These are phyloP conservation scores for Willowsia nigromaculata DNA, from an alignment of 2,888 invertebrate genomes.

Conservation along the genomic window DNA sequence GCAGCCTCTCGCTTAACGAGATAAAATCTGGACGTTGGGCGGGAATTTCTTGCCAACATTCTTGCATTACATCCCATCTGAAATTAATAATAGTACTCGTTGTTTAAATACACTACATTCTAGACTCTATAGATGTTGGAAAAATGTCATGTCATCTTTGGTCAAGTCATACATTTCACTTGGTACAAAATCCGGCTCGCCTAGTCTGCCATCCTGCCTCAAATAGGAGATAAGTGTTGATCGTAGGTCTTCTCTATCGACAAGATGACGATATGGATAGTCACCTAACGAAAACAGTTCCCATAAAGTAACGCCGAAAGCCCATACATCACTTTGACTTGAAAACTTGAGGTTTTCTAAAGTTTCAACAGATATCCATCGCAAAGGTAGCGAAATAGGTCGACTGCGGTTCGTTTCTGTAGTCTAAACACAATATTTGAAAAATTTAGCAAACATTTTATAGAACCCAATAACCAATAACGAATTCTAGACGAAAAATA, in stretches of 20 bases:
- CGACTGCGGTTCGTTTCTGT: background rate
- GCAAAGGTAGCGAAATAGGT: slow-evolving; percentile 38
- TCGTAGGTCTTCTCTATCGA: background rate
- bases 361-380: slow-evolving; percentile 65
- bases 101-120: too few relatives aligned
- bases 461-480: background rate
- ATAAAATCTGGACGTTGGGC: slow-evolving; percentile 59
- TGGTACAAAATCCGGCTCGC: slow-evolving; percentile 42
- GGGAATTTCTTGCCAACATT: slow-evolving; percentile 45
- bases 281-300: slow-evolving; percentile 67
- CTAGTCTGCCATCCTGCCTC: background rate
- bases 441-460: background rate
- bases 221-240: background rate
- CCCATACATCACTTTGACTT: slow-evolving; percentile 67
- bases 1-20: slow-evolving; percentile 8
- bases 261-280: slow-evolving; percentile 31
- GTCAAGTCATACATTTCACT: slow-evolving; percentile 27
- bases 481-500: too few relatives aligned
- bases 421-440: too few relatives aligned
- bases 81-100: too few relatives aligned
- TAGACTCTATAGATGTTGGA: too few relatives aligned
- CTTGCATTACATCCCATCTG: slow-evolving; percentile 57
- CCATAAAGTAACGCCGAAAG: slow-evolving; percentile 63
- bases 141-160: too few relatives aligned
- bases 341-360: slow-evolving; percentile 54